Evolutionary conservation across 2,888 invertebrate genomes (phyloP).

Genomic region (Morpho deidamia): DNA sequence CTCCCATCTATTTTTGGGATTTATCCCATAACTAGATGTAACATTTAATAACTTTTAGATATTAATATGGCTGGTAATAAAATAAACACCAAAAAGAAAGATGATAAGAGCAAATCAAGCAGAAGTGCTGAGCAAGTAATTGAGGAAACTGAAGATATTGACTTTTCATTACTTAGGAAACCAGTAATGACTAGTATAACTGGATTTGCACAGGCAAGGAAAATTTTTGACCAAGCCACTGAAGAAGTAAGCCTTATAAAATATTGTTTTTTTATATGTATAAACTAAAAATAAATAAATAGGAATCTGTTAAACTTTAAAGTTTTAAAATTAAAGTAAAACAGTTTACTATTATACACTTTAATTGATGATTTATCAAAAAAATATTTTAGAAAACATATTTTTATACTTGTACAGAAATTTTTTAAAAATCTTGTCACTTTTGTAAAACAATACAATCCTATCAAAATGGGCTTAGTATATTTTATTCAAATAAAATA

Average conservation of each 20-base stretch:
- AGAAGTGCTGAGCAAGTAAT: slow-evolving; percentile 44
- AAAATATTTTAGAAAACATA: no score
- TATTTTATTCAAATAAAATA: background rate
- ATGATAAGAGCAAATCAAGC: slow-evolving; percentile 55
- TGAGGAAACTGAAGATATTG: slow-evolving; percentile 65
- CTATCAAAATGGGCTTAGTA: slow-evolving; percentile 8
- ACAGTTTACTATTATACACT: no score
- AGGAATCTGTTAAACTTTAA: no score
- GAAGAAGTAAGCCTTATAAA: slow-evolving; percentile 79
- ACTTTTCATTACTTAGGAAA: slow-evolving; percentile 79
- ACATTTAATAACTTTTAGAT: slow-evolving; percentile 24
- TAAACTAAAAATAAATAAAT: no score
- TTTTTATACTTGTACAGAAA: no score
- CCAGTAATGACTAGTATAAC: slow-evolving; percentile 84
- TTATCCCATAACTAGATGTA: no score
- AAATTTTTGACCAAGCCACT: slow-evolving; percentile 85
- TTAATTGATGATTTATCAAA: no score
- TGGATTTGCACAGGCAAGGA: slow-evolving; percentile 83
- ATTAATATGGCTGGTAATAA: slow-evolving; percentile 65
- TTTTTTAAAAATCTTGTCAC: no score
- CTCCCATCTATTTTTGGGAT: no score
- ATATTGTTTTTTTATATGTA: background rate
- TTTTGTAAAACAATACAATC: background rate
- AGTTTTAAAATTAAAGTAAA: no score
- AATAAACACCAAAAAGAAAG: slow-evolving; percentile 60